These are phyloP conservation scores for Speoplatyrhinus poulsoni DNA, from an alignment of 2,113 vertebrate genomes.

Conservation along the genomic window DNA sequence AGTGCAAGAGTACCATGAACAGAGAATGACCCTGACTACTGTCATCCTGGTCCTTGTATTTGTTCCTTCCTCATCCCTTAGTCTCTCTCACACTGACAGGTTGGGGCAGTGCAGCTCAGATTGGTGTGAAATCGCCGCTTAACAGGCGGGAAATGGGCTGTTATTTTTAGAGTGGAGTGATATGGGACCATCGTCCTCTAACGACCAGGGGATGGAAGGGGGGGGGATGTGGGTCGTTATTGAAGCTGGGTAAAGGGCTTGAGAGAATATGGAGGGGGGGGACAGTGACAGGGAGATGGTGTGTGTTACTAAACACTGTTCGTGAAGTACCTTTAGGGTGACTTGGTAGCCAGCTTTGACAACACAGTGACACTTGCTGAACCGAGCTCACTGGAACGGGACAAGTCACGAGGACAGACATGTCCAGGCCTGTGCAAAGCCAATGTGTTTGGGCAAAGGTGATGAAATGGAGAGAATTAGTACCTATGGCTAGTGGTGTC, in stretches of 20 bases:
- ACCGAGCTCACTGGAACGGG: neutral
- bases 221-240: conserved; percentile 52
- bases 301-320: neutral
- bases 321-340: conserved; percentile 21
- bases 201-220: conserved; percentile 74
- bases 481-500: conserved; percentile 20
- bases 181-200: conserved; percentile 67
- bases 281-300: neutral
- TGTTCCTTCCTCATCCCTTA: neutral
- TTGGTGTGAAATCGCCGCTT: conserved; percentile 80
- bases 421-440: conserved; percentile 8
- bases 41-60: neutral
- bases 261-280: neutral
- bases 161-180: conserved; percentile 79
- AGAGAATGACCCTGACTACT: neutral
- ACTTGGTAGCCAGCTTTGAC: conserved; percentile 26
- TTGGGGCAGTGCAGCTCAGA: conserved; percentile 65
- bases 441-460: conserved; percentile 23
- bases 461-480: conserved; percentile 4
- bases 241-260: conserved; percentile 19
- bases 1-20: no score
- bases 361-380: conserved; percentile 6
- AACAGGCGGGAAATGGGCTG: conserved; percentile 79
- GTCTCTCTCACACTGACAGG: conserved; percentile 44
- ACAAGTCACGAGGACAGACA: conserved; percentile 3